Evolutionary conservation across 2,797 vertebrate genomes (phyloP).

Genomic region (Steatocranus sp.): DNA sequence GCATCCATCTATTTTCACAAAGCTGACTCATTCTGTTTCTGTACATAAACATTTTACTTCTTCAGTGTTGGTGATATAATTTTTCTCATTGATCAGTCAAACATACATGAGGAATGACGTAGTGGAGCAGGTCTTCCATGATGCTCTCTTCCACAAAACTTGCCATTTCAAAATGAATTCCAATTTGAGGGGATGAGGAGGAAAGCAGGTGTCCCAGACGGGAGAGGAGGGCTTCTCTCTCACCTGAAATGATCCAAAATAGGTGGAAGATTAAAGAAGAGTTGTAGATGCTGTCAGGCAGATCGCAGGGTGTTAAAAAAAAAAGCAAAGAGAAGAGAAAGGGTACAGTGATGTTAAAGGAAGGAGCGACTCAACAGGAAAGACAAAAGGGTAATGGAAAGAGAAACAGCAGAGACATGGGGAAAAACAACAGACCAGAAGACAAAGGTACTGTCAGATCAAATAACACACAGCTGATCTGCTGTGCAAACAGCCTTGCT

Average conservation of each 20-base stretch:
- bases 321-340: background rate
- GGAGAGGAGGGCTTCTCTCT: constrained; percentile 71
- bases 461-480: background rate
- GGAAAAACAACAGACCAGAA: background rate
- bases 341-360: background rate
- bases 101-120: constrained; percentile 74
- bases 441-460: background rate
- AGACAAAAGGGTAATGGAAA: background rate
- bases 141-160: constrained; percentile 82
- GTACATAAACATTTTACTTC: background rate
- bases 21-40: background rate
- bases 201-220: constrained; percentile 68
- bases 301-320: background rate
- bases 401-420: background rate
- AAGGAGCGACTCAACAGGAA: background rate
- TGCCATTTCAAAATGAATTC: constrained; percentile 85
- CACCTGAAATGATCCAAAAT: constrained; percentile 56
- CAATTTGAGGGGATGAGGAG: constrained; percentile 66
- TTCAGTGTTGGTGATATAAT: background rate
- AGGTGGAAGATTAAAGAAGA: background rate
- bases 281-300: background rate
- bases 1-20: background rate
- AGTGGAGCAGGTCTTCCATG: constrained; percentile 76
- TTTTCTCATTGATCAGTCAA: background rate
- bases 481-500: background rate